phyloP scores from a whole-genome alignment of 2,888 invertebrate genomes.

The Drosophila niveifrons region DNA sequence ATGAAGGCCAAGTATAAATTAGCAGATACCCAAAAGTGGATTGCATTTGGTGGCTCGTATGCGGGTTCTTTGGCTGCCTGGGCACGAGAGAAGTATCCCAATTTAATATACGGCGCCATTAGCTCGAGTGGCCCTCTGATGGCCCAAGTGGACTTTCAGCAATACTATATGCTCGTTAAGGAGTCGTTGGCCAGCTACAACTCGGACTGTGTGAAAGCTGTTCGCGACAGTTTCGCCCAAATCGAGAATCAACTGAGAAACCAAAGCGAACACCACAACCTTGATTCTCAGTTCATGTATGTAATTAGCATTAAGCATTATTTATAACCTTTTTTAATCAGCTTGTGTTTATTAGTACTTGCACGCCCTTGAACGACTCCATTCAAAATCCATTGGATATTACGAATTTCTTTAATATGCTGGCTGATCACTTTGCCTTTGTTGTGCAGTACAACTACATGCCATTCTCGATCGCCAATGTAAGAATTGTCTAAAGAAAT shows the following conservation, averaged over 20 bases:
- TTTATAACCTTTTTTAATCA: background rate
- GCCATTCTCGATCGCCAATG: conserved; percentile 93
- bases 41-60: conserved; percentile 98
- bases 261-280: conserved; percentile 87
- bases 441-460: conserved; percentile 96
- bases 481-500: conserved; percentile 70
- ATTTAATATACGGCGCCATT: conserved; percentile 93
- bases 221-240: conserved; percentile 89
- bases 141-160: conserved; percentile 93
- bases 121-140: conserved; percentile 96
- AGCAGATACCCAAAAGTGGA: conserved; percentile 90
- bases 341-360: conserved; percentile 87
- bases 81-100: conserved; percentile 94
- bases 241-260: conserved; percentile 88
- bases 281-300: conserved; percentile 91
- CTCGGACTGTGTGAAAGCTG: conserved; percentile 89
- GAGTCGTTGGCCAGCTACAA: conserved; percentile 90
- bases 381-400: conserved; percentile 88
- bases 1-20: conserved; percentile 90
- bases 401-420: conserved; percentile 92
- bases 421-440: conserved; percentile 95
- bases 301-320: conserved; percentile 35
- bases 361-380: conserved; percentile 89
- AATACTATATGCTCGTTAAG: conserved; percentile 94
- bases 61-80: conserved; percentile 97